Percentiles rank a stretch among this genome's conserved stretches.
phyloP scores from a whole-genome alignment of 2,113 vertebrate species.

The Cichladusa arquata region DNA sequence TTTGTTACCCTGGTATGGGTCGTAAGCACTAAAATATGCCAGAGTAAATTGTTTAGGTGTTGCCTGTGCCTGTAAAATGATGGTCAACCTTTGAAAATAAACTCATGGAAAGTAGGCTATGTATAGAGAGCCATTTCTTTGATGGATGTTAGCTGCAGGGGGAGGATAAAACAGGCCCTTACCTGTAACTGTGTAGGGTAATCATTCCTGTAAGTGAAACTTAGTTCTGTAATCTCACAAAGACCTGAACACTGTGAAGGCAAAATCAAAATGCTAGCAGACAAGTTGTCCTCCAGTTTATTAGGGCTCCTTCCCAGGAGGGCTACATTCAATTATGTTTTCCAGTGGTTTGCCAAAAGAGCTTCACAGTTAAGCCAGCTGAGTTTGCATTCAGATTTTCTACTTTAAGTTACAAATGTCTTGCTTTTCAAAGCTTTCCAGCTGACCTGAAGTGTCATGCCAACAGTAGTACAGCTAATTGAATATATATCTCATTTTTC shows the following conservation, averaged over 20 bases:
- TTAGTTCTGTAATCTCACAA: background rate
- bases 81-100: conserved; percentile 25
- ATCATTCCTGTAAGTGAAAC: conserved; percentile 5
- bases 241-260: background rate
- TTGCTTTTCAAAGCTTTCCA: conserved; percentile 53
- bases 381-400: conserved; percentile 52
- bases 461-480: conserved; percentile 24
- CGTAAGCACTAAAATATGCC: background rate
- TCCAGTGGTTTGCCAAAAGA: conserved; percentile 33
- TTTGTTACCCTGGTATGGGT: background rate
- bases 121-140: conserved; percentile 15
- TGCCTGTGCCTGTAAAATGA: background rate
- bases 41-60: background rate
- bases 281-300: conserved; percentile 46
- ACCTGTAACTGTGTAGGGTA: background rate
- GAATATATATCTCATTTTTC: conserved; percentile 25
- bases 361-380: conserved; percentile 35
- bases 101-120: background rate
- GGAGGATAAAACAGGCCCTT: conserved; percentile 23
- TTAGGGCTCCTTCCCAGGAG: conserved; percentile 55
- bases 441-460: conserved; percentile 35
- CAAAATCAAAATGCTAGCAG: conserved; percentile 47
- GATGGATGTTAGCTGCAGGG: conserved; percentile 15
- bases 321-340: conserved; percentile 52
- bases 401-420: conserved; percentile 35